Evolutionary conservation across 2,113 vertebrate species (phyloP).

Genomic region (Sturnira hondurensis): DNA sequence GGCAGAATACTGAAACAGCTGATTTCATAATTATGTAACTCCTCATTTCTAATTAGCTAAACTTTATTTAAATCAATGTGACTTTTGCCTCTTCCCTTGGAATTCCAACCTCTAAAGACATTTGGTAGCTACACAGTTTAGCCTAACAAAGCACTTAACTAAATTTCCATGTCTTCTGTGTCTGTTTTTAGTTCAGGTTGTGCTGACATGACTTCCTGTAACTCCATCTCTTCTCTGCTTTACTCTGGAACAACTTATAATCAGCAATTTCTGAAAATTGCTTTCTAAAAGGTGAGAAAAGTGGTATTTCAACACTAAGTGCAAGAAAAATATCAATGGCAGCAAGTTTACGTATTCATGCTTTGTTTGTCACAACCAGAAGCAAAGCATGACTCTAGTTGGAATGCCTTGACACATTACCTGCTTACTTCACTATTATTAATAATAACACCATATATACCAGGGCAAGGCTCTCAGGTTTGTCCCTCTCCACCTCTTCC

Average conservation of each 20-base stretch:
- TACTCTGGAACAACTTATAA: not conserved
- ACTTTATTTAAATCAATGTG: conserved; percentile 68
- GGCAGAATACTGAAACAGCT: conserved; percentile 56
- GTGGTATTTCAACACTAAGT: conserved; percentile 9
- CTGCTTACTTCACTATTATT: not conserved
- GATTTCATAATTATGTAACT: conserved; percentile 61
- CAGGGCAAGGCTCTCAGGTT: not conserved
- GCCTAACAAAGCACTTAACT: conserved; percentile 18
- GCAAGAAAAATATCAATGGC: not conserved
- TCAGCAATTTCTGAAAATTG: not conserved
- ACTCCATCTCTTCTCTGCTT: conserved; percentile 26
- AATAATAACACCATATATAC: not conserved
- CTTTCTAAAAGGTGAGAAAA: conserved; percentile 10
- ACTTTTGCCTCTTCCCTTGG: conserved; percentile 26
- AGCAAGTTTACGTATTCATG: not conserved
- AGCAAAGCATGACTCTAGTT: not conserved
- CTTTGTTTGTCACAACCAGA: not conserved
- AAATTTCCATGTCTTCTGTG: not conserved
- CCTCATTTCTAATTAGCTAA: conserved; percentile 57
- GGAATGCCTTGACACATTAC: not conserved
- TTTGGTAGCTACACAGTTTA: not conserved
- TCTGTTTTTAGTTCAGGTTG: not conserved
- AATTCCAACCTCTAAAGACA: conserved; percentile 18
- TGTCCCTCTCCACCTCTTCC: not conserved
- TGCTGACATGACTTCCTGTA: conserved; percentile 38